Percentiles rank a stretch among this genome's conserved stretches.
Evolutionary conservation across 2,888 invertebrate genomes (phyloP).

Genomic region (Hydroisotoma schaefferi): DNA sequence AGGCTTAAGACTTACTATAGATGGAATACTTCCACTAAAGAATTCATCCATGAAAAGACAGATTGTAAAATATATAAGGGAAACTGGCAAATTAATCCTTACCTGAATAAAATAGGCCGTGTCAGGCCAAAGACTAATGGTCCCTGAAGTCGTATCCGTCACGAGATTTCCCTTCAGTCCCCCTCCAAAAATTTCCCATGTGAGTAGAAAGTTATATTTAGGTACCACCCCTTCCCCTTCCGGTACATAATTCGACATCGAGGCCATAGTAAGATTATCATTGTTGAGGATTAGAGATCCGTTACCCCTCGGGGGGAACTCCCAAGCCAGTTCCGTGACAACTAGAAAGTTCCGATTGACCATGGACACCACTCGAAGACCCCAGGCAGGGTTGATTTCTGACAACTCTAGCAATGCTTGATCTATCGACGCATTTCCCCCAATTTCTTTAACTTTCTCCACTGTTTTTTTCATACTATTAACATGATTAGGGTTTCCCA

Average conservation of each 20-base stretch:
- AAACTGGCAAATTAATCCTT: conserved; percentile 40
- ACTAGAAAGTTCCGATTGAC: conserved; percentile 66
- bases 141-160: conserved; percentile 74
- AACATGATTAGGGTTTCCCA: no score
- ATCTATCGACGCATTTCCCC: no score
- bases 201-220: conserved; percentile 67
- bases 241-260: not conserved
- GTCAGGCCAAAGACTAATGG: conserved; percentile 74
- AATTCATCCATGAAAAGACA: not conserved
- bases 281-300: not conserved
- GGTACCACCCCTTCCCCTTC: not conserved
- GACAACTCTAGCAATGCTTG: no score
- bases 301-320: conserved; percentile 51
- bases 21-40: no score
- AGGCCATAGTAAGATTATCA: not conserved
- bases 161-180: conserved; percentile 75
- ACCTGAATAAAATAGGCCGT: conserved; percentile 77
- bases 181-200: conserved; percentile 79
- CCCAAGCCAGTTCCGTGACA: conserved; percentile 71
- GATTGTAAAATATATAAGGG: not conserved
- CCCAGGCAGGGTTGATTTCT: no score
- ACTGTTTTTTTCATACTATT: no score
- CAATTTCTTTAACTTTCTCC: no score
- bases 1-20: no score
- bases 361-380: conserved; percentile 64